These are phyloP conservation scores for Oxygymnocypris stewartii DNA, from an alignment of 2,113 vertebrate species.

Conservation along the genomic window DNA sequence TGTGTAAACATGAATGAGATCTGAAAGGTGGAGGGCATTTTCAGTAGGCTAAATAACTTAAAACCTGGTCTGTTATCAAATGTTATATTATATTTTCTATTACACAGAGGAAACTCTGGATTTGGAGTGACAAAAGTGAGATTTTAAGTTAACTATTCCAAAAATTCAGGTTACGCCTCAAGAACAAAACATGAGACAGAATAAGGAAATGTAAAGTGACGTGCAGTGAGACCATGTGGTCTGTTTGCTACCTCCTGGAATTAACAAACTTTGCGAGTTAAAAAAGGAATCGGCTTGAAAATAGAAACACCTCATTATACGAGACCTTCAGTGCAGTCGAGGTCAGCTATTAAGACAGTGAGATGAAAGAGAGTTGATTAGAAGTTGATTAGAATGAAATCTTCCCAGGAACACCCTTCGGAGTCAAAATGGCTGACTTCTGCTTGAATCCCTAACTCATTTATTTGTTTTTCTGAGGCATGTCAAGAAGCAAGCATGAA, in stretches of 20 bases:
- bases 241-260: slow-evolving; percentile 43
- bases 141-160: background rate
- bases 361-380: slow-evolving; percentile 20
- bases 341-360: slow-evolving; percentile 28
- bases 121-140: background rate
- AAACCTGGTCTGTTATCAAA: background rate
- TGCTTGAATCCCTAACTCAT: slow-evolving; percentile 34
- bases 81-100: background rate
- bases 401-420: slow-evolving; percentile 10
- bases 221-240: background rate
- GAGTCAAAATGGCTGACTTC: slow-evolving; percentile 33
- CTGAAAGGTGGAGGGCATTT: background rate
- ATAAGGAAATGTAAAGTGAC: background rate
- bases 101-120: background rate
- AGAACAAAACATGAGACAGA: slow-evolving; percentile 14
- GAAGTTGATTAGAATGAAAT: slow-evolving; percentile 11
- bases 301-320: slow-evolving; percentile 48
- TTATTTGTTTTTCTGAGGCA: slow-evolving; percentile 61
- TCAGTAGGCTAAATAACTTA: background rate
- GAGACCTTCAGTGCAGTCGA: slow-evolving; percentile 25
- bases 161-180: background rate
- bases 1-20: background rate
- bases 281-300: slow-evolving; percentile 55
- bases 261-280: slow-evolving; percentile 56
- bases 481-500: slow-evolving; percentile 60